A percentile compares a stretch with the other conserved stretches of the same genome.
Evolutionary conservation across 2,113 vertebrate species (phyloP).

Genomic region (Pseudorhombus dupliciocellatus): DNA sequence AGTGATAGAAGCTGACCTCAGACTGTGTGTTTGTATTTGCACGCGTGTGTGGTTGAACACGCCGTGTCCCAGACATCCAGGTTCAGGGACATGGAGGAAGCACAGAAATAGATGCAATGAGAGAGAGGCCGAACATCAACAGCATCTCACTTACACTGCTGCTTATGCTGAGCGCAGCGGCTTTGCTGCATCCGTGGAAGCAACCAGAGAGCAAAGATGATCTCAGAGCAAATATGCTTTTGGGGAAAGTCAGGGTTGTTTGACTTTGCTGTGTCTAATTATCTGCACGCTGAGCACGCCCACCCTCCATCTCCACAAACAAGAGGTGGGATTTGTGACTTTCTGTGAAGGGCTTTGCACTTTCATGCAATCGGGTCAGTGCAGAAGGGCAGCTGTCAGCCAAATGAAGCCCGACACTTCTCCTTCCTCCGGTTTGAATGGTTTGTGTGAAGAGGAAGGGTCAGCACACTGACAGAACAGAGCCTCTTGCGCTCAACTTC

Average conservation of each 20-base stretch:
- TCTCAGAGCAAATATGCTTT: conserved; percentile 36
- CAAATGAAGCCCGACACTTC: conserved; percentile 54
- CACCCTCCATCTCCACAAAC: conserved; percentile 36
- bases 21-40: conserved; percentile 20
- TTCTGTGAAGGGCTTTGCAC: conserved; percentile 39
- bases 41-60: conserved; percentile 15
- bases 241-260: conserved; percentile 26
- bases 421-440: conserved; percentile 38
- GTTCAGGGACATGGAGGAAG: conserved; percentile 9
- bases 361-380: conserved; percentile 2
- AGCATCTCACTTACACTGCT: not conserved
- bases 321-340: conserved; percentile 37
- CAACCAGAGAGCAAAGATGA: not conserved
- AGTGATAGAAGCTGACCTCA: conserved; percentile 40
- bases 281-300: conserved; percentile 24
- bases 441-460: conserved; percentile 34
- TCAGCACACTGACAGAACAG: conserved; percentile 47
- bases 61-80: conserved; percentile 11
- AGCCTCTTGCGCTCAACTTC: conserved; percentile 13
- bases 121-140: not conserved
- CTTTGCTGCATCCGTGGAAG: not conserved
- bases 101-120: not conserved
- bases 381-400: conserved; percentile 43
- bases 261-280: conserved; percentile 25
- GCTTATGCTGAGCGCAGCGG: not conserved